Evolutionary conservation across 2,113 vertebrate species (phyloP).

Genomic region (Siniperca knerii): DNA sequence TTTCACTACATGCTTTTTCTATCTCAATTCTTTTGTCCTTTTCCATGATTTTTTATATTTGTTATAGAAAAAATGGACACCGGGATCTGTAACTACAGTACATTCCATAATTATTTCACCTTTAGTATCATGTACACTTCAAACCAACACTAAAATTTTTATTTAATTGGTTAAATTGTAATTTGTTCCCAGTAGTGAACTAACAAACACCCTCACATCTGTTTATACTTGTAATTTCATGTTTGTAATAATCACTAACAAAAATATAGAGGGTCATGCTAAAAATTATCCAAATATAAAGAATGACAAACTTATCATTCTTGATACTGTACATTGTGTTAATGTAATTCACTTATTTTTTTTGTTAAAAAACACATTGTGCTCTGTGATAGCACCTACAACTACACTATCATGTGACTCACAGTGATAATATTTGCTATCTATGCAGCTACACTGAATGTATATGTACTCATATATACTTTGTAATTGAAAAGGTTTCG

Average conservation of each 20-base stretch:
- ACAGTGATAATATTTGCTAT: conserved; percentile 26
- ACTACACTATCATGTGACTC: conserved; percentile 5
- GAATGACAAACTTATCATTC: conserved; percentile 17
- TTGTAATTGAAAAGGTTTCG: not conserved
- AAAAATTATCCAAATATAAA: conserved; percentile 14
- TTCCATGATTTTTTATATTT: conserved; percentile 19
- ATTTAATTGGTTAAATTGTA: conserved; percentile 9
- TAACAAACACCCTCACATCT: conserved; percentile 2
- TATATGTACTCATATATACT: conserved; percentile 8
- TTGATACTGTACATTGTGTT: conserved; percentile 18
- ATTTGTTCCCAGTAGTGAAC: conserved; percentile 26
- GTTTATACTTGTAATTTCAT: not conserved
- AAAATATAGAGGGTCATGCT: not conserved
- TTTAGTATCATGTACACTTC: conserved; percentile 14
- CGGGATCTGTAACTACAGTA: not conserved
- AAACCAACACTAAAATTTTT: not conserved
- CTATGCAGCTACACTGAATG: conserved; percentile 54
- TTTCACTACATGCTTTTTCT: conserved; percentile 2
- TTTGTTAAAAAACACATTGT: conserved; percentile 1
- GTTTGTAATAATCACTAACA: conserved; percentile 29
- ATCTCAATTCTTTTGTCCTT: not conserved
- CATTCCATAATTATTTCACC: conserved; percentile 39
- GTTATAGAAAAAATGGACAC: not conserved
- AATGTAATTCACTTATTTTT: not conserved
- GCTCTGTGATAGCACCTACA: conserved; percentile 11